Conservation (phyloP, 2,797 vertebrate genomes). For the Phrynocephalus vlangalii region DNA sequence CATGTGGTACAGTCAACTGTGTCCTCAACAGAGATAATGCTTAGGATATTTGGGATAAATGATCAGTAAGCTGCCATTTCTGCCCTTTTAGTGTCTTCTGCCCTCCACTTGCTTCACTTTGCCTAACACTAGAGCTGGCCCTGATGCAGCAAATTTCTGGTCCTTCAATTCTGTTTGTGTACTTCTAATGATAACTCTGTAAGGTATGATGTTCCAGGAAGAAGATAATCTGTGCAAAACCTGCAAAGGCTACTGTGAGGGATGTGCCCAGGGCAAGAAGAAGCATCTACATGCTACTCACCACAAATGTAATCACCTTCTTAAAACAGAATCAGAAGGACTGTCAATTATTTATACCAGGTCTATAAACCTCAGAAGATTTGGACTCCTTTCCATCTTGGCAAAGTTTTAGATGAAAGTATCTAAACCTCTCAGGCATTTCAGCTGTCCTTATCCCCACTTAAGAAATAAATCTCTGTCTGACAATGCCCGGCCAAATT, state of each 20-base stretch:
- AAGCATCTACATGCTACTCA: not conserved
- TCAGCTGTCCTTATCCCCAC: constrained; percentile 17
- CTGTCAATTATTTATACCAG: not conserved
- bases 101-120: not conserved
- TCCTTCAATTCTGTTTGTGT: not conserved
- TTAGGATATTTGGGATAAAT: not conserved
- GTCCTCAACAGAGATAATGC: not conserved
- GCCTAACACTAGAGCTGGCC: not conserved
- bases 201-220: not conserved
- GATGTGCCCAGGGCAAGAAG: not conserved
- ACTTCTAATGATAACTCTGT: not conserved
- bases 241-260: not conserved
- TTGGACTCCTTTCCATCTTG: not conserved
- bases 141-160: not conserved
- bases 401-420: constrained; percentile 22
- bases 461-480: constrained; percentile 18
- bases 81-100: not conserved
- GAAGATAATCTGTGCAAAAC: not conserved
- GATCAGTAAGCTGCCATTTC: too few relatives aligned
- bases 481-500: constrained; percentile 16
- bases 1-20: not conserved
- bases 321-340: not conserved
- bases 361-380: not conserved
- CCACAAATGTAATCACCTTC: not conserved
- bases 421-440: constrained; percentile 15